Conservation (phyloP, 2,113 vertebrate species). For the Panurus biarmicus region DNA sequence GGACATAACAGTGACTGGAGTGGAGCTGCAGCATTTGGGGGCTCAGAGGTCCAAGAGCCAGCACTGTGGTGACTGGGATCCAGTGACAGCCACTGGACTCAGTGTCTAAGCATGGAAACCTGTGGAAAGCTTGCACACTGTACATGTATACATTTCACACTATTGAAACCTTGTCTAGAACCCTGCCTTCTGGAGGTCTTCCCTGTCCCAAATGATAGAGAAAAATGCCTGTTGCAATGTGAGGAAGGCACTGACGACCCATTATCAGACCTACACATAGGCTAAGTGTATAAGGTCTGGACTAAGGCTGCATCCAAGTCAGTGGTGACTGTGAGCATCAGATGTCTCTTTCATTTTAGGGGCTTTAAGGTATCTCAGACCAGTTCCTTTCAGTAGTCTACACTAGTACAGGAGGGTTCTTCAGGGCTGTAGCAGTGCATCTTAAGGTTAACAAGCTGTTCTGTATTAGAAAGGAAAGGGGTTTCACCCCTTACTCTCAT, state of each 20-base stretch:
- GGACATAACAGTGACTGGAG: background rate
- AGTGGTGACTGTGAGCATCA: background rate
- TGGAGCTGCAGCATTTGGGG: background rate
- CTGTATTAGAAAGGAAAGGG: too few relatives aligned
- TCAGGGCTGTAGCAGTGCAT: too few relatives aligned
- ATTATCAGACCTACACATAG: background rate
- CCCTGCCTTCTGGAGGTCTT: background rate
- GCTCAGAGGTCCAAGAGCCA: fast-evolving
- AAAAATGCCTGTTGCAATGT: background rate
- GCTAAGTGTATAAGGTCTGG: background rate
- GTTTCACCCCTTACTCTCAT: too few relatives aligned
- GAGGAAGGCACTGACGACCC: background rate
- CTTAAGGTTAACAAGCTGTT: too few relatives aligned
- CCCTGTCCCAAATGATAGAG: background rate
- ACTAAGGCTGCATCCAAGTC: background rate
- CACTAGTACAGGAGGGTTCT: background rate
- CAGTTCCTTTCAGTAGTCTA: background rate
- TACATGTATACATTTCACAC: background rate
- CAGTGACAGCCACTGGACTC: background rate
- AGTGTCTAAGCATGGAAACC: background rate
- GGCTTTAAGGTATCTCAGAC: background rate
- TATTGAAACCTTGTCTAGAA: background rate
- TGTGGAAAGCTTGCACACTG: background rate
- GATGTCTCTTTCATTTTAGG: background rate
- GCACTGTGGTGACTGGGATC: background rate